A percentile compares a stretch with the other conserved stretches of the same genome.
Conservation (phyloP, 2,888 invertebrate genomes). For the Crossocerus cetratus region DNA sequence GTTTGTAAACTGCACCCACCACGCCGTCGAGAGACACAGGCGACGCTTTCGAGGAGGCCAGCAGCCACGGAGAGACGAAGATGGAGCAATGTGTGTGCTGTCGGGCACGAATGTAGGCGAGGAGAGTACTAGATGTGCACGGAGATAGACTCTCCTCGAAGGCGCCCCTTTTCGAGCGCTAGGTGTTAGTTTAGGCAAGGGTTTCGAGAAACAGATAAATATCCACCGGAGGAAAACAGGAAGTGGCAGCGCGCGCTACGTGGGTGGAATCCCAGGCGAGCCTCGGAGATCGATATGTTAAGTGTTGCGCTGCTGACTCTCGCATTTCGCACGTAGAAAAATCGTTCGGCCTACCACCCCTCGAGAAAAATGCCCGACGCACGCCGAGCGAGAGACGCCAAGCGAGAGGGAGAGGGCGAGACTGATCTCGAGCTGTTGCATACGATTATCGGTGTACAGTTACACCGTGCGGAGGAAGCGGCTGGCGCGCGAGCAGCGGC, state of each 20-base stretch:
- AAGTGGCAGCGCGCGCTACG: slow-evolving; percentile 61
- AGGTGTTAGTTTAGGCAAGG: slow-evolving; percentile 71
- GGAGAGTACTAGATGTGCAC: slow-evolving; percentile 56
- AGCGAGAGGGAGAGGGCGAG: background rate
- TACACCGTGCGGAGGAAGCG: background rate
- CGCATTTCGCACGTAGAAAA: slow-evolving; percentile 30
- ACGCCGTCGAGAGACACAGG: slow-evolving; percentile 13
- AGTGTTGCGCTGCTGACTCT: slow-evolving; percentile 15
- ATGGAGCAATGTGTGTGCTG: slow-evolving; percentile 41
- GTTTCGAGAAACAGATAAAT: slow-evolving; percentile 70
- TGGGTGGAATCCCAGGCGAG: slow-evolving; percentile 59
- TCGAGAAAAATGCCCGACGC: background rate
- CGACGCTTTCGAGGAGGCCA: slow-evolving; percentile 23
- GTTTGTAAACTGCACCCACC: slow-evolving; percentile 40
- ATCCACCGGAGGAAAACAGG: slow-evolving; percentile 65
- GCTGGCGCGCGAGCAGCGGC: background rate
- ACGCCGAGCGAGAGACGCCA: background rate
- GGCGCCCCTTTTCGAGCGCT: slow-evolving; percentile 61
- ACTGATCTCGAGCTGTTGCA: background rate
- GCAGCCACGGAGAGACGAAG: slow-evolving; percentile 33
- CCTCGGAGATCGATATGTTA: slow-evolving; percentile 37
- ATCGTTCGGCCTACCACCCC: slow-evolving; percentile 3
- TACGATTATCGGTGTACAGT: slow-evolving; percentile 7
- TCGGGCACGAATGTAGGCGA: slow-evolving; percentile 39
- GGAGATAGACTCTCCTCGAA: slow-evolving; percentile 61